Evolutionary conservation across 2,888 invertebrate genomes (phyloP).

Genomic region (Laspeyria flexula): DNA sequence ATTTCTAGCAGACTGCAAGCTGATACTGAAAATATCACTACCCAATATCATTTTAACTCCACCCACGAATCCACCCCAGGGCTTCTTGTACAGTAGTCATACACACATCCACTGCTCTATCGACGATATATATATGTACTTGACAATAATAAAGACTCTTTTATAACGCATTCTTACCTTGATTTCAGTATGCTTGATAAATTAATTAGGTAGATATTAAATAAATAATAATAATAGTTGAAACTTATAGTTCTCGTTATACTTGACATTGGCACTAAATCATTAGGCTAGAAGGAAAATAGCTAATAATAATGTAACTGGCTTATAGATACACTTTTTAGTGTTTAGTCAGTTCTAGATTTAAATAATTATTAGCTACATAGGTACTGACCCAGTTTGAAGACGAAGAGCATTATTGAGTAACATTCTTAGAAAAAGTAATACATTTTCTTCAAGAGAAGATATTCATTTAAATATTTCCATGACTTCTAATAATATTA

Average conservation of each 20-base stretch:
- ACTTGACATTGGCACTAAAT: slow-evolving; percentile 79
- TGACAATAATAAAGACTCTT: too few species aligned
- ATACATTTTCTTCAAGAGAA: too few species aligned
- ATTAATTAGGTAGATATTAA: slow-evolving; percentile 4
- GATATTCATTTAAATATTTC: too few species aligned
- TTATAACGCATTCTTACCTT: not conserved
- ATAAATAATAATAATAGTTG: slow-evolving; percentile 14
- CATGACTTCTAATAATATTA: too few species aligned
- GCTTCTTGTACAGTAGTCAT: too few species aligned
- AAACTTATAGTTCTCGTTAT: slow-evolving; percentile 61
- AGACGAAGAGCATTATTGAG: not conserved
- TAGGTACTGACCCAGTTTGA: not conserved
- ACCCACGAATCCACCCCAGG: too few species aligned
- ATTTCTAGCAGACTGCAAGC: too few species aligned
- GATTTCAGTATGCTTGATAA: not conserved
- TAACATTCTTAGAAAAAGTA: too few species aligned
- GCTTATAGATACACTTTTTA: slow-evolving; percentile 15
- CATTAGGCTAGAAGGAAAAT: slow-evolving; percentile 70
- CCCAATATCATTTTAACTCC: too few species aligned
- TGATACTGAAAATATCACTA: too few species aligned
- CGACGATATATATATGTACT: too few species aligned
- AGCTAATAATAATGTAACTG: slow-evolving; percentile 44
- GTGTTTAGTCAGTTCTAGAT: not conserved
- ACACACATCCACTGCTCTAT: too few species aligned
- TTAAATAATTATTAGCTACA: not conserved